Conservation (phyloP, 2,888 invertebrate genomes). For the Diachrysia chrysitis region DNA sequence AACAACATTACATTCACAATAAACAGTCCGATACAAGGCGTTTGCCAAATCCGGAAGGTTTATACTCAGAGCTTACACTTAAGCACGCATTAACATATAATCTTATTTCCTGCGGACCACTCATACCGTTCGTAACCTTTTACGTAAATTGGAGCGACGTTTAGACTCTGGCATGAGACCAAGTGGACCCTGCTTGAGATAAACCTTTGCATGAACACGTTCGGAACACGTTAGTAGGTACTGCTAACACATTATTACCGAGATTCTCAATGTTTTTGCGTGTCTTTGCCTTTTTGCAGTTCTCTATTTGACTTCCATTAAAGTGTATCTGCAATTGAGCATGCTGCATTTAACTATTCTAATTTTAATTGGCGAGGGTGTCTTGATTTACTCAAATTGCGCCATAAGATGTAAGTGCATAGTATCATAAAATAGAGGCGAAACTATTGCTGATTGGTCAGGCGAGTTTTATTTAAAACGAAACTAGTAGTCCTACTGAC, state of each 20-base stretch:
- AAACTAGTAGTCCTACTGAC: too few relatives aligned
- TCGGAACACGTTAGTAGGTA: conserved; percentile 12
- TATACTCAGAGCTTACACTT: conserved; percentile 16
- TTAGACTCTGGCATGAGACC: conserved; percentile 48
- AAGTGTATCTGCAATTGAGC: too few relatives aligned
- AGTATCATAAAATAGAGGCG: too few relatives aligned
- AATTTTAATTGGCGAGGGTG: too few relatives aligned
- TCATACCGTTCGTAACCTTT: conserved; percentile 36
- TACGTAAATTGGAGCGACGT: conserved; percentile 52
- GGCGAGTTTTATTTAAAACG: too few relatives aligned
- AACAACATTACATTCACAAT: neutral
- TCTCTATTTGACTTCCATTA: neutral
- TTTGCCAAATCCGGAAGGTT: conserved; percentile 30
- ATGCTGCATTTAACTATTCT: too few relatives aligned
- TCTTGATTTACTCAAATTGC: too few relatives aligned
- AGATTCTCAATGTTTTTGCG: neutral
- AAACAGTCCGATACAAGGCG: neutral
- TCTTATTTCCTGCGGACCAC: conserved; percentile 30
- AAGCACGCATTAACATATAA: conserved; percentile 40
- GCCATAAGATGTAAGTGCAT: too few relatives aligned
- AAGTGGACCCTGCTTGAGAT: conserved; percentile 35
- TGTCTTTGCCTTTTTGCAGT: neutral
- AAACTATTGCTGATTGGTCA: too few relatives aligned
- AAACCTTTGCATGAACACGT: conserved; percentile 40
- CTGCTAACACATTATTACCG: conserved; percentile 12